Evolutionary conservation across 2,888 invertebrate species (phyloP), one percentile per base, ranked within the genome.

Genomic region (Zygothrica quintamaculata): DNA sequence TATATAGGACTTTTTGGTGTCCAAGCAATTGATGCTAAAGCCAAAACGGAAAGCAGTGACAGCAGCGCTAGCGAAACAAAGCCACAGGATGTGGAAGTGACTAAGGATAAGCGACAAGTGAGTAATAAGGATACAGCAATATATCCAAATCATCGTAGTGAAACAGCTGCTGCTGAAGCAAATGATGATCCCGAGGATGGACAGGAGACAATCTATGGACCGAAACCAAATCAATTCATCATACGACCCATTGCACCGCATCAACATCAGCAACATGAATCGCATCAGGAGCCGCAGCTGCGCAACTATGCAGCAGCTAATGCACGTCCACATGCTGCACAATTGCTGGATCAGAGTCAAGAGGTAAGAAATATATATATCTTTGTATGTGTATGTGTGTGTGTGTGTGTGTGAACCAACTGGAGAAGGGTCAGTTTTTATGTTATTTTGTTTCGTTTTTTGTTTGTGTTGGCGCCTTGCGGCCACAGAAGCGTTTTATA

Each of bases 51-150:
- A 55, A 57, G 48, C 40, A 53, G 9, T 33, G 42, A 22, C 39
- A 76, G 46, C 51, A 60, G 60, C 13, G 61, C 62, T 5, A 22
- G 18, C 47, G 76, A 60, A 59, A 62, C 80, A 37, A 58, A 40
- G 9, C 42, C 53, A 0, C 29, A 74, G 47, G 69, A 74, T 59
- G 60, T 70, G 64, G 79, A 84, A 55, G 73, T 79, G 22, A 67
- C 86, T 52, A 90, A 90, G 74, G 90, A 90, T 66, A 90, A 90
- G 74, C 85, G 90, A 56, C 89, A 90, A 77, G 87, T 90, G 58
- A 87, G 84, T 53, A 74, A 82, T 37, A 89, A 90, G 65, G 89
- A 89, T 55, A 89, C 90, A 12, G 57, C 79, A 9, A 57, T 87
- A 5, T 90, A 89, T 85, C 84, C 90, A 22, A 90, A 90, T 75